Base-by-base conservation (phyloP, 2,888 invertebrate species). In the Gastrophysa polygoni region DNA sequence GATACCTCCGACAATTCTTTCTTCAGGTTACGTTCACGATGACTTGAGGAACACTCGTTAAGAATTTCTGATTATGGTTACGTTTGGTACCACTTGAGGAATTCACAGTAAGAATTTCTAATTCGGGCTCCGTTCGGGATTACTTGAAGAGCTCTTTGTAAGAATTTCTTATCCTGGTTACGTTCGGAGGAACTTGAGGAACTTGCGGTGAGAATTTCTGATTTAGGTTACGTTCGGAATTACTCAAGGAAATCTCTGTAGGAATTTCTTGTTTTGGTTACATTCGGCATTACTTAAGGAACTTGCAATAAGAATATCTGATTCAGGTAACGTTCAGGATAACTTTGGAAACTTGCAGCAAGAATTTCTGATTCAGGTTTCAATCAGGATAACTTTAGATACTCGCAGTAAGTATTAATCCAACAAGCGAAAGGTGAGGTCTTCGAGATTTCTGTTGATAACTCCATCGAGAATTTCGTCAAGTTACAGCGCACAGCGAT, bases 381-480 rank as follows among this genome's bases (percentile, higher is more conserved):
- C 24, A 24, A 7, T 24, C 24, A 24, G 24, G 24, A 24, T 24
- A 24, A 24, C 24, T 24, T 24, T 3, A 24, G 24, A 7, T 5
- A 24, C 11, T 46, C 46, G 46, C 46, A 46, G 14, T 46, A 18
- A 46, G 3, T 17, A 46, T 46, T 4, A 11, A 17, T 17, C 18
- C 17, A 18, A 18, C 10, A 20, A 18, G 16, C 17, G 11, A 6
- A 20, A 16, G 43, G 43, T 43, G 43, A 43, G 17, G 17, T 11
- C 16, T n/a, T 43, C n/a, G 17, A 43, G 43, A 43, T 17, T 18
- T 46, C 16, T 46, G 17, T 46, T 46, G n/a, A 46, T 17, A 4
- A 46, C 46, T 46, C 46, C 46, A 46, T 20, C 17, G 46, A 18
- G 46, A 46, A 46, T 20, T 46, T 46, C 46, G 46, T 20, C 17